Evolutionary conservation across 2,888 invertebrate genomes (phyloP).

Genomic region (Harpalus rufipes): DNA sequence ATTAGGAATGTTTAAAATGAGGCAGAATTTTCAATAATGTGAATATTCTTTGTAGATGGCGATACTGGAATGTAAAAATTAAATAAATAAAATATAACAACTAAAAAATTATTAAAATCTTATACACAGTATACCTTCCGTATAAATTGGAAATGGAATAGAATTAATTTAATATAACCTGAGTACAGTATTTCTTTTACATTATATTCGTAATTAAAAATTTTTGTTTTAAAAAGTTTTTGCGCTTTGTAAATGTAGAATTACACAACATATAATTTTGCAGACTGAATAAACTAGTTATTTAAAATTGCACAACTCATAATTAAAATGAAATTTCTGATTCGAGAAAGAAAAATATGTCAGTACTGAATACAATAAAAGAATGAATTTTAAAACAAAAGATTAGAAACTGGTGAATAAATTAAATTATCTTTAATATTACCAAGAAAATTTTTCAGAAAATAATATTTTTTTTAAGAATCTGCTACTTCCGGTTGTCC

Average conservation of each 20-base stretch:
- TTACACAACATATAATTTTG: neutral
- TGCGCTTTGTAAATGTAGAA: neutral
- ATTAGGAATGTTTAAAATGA: slow-evolving; percentile 9
- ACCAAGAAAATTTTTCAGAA: too few species aligned
- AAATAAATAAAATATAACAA: slow-evolving; percentile 2
- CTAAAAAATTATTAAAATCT: neutral
- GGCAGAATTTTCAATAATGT: slow-evolving; percentile 11
- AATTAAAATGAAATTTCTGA: too few species aligned
- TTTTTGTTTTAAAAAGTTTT: neutral
- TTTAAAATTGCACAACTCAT: too few species aligned
- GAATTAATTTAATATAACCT: neutral
- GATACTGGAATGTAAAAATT: neutral
- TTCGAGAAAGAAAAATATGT: too few species aligned
- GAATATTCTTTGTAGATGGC: neutral
- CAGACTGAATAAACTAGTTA: too few species aligned
- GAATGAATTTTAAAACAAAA: too few species aligned
- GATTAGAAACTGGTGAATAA: too few species aligned
- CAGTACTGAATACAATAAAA: too few species aligned
- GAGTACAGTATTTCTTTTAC: neutral
- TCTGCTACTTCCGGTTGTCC: too few species aligned
- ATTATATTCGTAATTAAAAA: neutral
- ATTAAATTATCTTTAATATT: too few species aligned
- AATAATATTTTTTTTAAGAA: too few species aligned
- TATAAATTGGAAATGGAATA: neutral
- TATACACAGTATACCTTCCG: neutral